Base-by-base conservation (phyloP, 2,113 vertebrate genomes). In the Notarius lentiginosus region DNA sequence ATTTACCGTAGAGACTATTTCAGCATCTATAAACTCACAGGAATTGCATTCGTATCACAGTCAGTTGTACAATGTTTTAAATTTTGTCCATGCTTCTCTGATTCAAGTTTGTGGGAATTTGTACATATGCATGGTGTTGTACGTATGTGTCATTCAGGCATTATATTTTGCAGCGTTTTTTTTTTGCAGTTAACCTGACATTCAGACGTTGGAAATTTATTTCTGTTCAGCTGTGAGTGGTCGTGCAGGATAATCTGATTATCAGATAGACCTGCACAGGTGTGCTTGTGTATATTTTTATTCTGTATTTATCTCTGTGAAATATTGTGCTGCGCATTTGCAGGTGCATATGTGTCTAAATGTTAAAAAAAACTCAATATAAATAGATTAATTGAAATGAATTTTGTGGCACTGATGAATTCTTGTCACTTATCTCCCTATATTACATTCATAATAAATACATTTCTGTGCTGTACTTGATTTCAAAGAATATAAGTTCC, bases 181-280 rank as follows among this genome's bases (percentile, higher is more conserved):
- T n/a, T n/a, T n/a, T n/a, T n/a, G n/a, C n/a, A n/a, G 22, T 20
- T 41, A 80, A 80, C 49, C 27, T 12, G 60, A 49, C 2, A 79
- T 58, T 10, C 24, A 58, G 20, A 66, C 68, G 12, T 68, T 18
- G 49, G 12, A 66, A 24, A 34, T 65, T 41, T 55, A 65, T 20
- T 20, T 24, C 15, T 11, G 6, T 17, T 61, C 30, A 77, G 56
- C 10, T 49, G 22, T 80, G 61, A 65, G 22, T 17, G 6, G 17
- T 79, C 27, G 20, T 55, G 49, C 61, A 79, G n/a, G 27, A 79
- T 68, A 55, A 56, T 86, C 61, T 55, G 14, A 58, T 79, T 14
- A 85, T 85, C 60, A 66, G 12, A 11, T 79, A 68, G 73, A 85
- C 47, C 51, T 85, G 60, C 17, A 61, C 70, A 63, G 18, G 20